Evolutionary conservation across 2,888 invertebrate genomes (phyloP).

Genomic region (Hirtodrosophila alboralis): DNA sequence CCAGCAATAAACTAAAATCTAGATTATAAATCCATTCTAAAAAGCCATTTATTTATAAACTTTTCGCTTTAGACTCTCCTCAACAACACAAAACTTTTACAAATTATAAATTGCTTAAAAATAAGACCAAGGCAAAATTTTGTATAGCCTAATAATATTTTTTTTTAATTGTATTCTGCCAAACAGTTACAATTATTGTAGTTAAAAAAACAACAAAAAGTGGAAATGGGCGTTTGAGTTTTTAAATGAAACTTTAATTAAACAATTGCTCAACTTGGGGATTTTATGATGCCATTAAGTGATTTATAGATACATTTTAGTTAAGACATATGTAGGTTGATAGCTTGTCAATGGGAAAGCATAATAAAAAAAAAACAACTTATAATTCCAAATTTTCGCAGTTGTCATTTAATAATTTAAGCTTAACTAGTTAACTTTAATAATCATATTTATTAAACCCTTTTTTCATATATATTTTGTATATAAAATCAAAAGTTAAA

Average conservation of each 20-base stretch:
- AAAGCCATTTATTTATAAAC: no score
- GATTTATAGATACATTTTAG: conserved; percentile 25
- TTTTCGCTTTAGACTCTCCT: no score
- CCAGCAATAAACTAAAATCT: no score
- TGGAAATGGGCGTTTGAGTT: conserved; percentile 27
- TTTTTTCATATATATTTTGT: no score
- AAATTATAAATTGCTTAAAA: conserved; percentile 1
- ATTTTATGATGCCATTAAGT: conserved; percentile 30
- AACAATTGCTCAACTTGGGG: conserved; percentile 46
- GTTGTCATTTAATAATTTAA: no score
- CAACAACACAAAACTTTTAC: not conserved
- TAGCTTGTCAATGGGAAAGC: conserved; percentile 7
- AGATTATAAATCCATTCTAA: no score
- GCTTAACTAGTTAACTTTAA: no score
- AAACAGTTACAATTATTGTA: conserved; percentile 21
- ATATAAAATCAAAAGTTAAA: no score
- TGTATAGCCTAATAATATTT: not conserved
- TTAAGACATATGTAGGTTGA: conserved; percentile 2
- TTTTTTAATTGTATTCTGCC: conserved; percentile 22
- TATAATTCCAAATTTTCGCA: no score
- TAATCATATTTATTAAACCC: no score
- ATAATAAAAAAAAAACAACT: no score
- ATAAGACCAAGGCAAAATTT: not conserved
- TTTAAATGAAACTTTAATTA: conserved; percentile 58
- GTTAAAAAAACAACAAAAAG: conserved; percentile 20